These are phyloP conservation scores for Anguilla anguilla DNA, from an alignment of 2,797 vertebrate species.

Conservation along the genomic window DNA sequence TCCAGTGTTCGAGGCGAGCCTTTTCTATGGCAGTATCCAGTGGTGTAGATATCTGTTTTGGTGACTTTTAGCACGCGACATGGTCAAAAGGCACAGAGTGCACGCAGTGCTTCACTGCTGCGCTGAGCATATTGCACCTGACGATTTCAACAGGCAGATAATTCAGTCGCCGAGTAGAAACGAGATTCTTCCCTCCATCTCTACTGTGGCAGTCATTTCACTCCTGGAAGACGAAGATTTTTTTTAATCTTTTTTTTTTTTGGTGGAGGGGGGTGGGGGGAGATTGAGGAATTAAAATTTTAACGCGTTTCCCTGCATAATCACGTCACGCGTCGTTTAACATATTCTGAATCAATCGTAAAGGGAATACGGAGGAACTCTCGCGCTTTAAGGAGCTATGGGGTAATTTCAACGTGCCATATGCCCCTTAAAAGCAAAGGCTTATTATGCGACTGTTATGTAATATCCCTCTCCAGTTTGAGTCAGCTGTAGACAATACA, in stretches of 20 bases:
- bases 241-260: constrained; percentile 34
- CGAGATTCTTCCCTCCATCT: constrained; percentile 43
- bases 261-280: not conserved
- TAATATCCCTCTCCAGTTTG: constrained; percentile 23
- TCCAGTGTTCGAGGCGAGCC: constrained; percentile 70
- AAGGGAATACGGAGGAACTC: not conserved
- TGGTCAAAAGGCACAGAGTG: constrained; percentile 76
- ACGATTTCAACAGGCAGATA: constrained; percentile 66
- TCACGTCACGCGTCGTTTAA: constrained; percentile 29
- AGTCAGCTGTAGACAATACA: not conserved
- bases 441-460: constrained; percentile 29
- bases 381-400: not conserved
- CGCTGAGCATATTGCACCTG: constrained; percentile 68
- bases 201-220: constrained; percentile 74
- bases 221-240: constrained; percentile 58
- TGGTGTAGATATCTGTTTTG: constrained; percentile 79
- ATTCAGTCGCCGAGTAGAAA: constrained; percentile 73
- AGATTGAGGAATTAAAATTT: constrained; percentile 73
- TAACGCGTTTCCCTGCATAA: constrained; percentile 67
- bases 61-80: constrained; percentile 76
- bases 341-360: constrained; percentile 21
- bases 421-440: constrained; percentile 41
- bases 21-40: constrained; percentile 78
- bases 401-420: constrained; percentile 42
- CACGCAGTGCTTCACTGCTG: constrained; percentile 73